Evolutionary conservation across 1,140 invertebrate species (phyloP).

Genomic region (Dreissena polymorpha): DNA sequence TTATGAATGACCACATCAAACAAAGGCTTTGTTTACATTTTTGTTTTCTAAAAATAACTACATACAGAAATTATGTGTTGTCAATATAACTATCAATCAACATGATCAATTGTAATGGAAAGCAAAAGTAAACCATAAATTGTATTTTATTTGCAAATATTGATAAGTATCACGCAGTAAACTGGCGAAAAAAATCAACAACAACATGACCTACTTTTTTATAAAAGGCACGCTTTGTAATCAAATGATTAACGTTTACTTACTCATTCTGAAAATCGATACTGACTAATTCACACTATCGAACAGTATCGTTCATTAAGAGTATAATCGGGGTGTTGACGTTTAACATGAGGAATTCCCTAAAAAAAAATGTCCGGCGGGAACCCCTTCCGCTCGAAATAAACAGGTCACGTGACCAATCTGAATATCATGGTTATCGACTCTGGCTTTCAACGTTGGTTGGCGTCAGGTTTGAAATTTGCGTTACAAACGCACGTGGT

Average conservation of each 20-base stretch:
- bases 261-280: not conserved
- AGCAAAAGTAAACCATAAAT: too few relatives aligned
- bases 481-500: slow-evolving; percentile 69
- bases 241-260: slow-evolving; percentile 16
- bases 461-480: slow-evolving; percentile 74
- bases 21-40: too few relatives aligned
- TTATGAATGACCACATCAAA: too few relatives aligned
- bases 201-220: slow-evolving; percentile 63
- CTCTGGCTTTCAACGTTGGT: slow-evolving; percentile 69
- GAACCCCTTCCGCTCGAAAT: slow-evolving; percentile 62
- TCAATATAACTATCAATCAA: too few relatives aligned
- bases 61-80: too few relatives aligned
- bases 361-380: slow-evolving; percentile 59
- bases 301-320: too few relatives aligned
- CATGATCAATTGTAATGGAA: too few relatives aligned
- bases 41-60: too few relatives aligned
- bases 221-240: slow-evolving; percentile 35
- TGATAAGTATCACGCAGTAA: too few relatives aligned
- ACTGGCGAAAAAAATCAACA: slow-evolving; percentile 41
- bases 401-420: slow-evolving; percentile 75
- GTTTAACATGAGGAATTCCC: slow-evolving; percentile 5
- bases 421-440: slow-evolving; percentile 72
- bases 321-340: too few relatives aligned
- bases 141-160: too few relatives aligned
- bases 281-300: too few relatives aligned